phyloP scores from a whole-genome alignment of 2,888 invertebrate genomes.

The Keiferia lycopersicella region DNA sequence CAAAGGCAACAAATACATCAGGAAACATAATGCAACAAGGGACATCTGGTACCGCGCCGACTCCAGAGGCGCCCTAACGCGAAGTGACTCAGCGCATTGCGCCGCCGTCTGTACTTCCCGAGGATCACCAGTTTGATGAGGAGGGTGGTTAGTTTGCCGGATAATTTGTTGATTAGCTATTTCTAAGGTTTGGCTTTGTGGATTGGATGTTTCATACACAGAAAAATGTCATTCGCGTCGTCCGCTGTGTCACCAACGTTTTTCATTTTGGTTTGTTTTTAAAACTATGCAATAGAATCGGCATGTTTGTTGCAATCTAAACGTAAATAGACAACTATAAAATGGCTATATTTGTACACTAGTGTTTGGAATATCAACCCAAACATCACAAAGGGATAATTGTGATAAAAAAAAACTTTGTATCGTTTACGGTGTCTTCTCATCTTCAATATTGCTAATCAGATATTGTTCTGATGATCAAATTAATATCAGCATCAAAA shows the following conservation, averaged over 20 bases:
- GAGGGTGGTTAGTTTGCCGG: constrained; percentile 13
- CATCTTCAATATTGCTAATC: neutral
- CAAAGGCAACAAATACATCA: neutral
- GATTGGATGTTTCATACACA: too few species aligned
- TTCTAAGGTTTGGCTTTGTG: neutral
- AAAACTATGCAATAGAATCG: neutral
- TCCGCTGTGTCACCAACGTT: too few species aligned
- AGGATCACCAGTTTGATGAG: neutral
- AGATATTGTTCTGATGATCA: too few species aligned
- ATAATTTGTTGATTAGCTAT: constrained; percentile 21
- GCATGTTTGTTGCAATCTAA: too few species aligned
- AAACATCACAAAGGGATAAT: too few species aligned
- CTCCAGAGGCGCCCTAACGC: neutral
- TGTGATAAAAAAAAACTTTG: too few species aligned
- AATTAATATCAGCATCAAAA: neutral
- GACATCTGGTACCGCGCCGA: neutral
- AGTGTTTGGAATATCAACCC: too few species aligned
- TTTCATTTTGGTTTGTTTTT: too few species aligned
- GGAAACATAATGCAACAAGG: neutral
- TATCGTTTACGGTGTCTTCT: too few species aligned
- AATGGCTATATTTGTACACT: too few species aligned
- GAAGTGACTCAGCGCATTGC: constrained; percentile 60
- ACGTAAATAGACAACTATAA: too few species aligned
- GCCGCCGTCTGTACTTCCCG: constrained; percentile 46
- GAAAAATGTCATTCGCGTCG: too few species aligned